These are phyloP conservation scores for Myopa tessellatipennis DNA, from an alignment of 2,888 invertebrate genomes.

Conservation along the genomic window DNA sequence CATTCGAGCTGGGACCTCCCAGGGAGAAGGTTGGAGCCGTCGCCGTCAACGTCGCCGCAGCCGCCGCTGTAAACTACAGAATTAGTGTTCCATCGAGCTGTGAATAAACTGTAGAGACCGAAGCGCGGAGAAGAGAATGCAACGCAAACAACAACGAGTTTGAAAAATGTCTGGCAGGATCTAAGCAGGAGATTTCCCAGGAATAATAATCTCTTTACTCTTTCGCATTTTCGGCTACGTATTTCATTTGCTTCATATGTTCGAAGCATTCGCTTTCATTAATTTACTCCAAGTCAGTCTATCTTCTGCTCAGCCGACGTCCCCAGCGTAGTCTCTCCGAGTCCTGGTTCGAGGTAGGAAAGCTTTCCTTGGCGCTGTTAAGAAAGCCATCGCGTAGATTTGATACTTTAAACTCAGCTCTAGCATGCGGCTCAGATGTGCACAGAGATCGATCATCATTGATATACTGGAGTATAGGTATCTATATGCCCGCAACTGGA, in stretches of 20 bases:
- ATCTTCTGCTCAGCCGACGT: not conserved
- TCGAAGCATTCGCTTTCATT: not conserved
- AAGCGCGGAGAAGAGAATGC: not conserved
- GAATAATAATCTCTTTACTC: not conserved
- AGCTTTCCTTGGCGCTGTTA: not conserved
- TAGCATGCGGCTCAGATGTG: not conserved
- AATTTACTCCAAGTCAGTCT: not conserved
- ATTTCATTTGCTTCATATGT: not conserved
- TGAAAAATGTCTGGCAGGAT: not conserved
- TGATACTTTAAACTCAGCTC: not conserved
- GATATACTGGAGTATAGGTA: not conserved
- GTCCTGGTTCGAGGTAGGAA: no score
- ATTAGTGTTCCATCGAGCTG: not conserved
- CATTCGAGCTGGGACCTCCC: conserved; percentile 36
- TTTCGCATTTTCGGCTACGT: not conserved
- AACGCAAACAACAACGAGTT: not conserved
- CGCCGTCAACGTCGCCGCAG: not conserved
- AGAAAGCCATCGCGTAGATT: not conserved
- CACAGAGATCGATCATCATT: not conserved
- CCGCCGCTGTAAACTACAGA: not conserved
- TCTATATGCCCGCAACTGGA: no score
- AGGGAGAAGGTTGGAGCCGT: not conserved
- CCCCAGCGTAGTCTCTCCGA: no score
- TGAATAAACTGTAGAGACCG: not conserved
- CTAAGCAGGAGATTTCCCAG: not conserved